Evolutionary conservation across 2,797 vertebrate species (phyloP).

Genomic region (Micromesistius poutassou): DNA sequence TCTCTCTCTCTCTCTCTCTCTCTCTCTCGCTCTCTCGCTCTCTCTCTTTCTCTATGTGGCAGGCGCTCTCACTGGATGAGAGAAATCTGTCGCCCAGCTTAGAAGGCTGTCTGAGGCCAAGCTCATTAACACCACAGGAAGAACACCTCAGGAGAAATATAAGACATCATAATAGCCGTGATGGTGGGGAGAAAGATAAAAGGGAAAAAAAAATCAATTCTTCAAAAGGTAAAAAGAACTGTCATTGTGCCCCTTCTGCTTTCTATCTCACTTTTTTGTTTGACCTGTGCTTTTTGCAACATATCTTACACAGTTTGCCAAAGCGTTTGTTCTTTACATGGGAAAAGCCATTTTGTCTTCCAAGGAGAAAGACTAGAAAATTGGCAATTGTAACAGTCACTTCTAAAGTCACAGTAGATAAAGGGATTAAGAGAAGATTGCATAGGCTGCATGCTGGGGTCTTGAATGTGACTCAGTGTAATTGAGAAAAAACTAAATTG

Average conservation of each 20-base stretch:
- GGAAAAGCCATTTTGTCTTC: background rate
- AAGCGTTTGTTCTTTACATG: slow-evolving; percentile 14
- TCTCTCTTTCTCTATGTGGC: background rate
- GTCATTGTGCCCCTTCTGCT: background rate
- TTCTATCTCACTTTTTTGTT: background rate
- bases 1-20: background rate
- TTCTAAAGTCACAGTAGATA: background rate
- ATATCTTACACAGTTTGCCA: background rate
- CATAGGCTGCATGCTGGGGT: background rate
- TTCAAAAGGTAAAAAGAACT: background rate
- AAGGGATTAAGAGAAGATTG: slow-evolving; percentile 1
- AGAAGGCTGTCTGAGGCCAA: background rate
- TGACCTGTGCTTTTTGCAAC: background rate
- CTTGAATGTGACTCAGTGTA: background rate
- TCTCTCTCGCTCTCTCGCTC: background rate
- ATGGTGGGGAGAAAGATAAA: background rate
- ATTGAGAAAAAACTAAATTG: background rate
- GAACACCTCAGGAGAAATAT: background rate
- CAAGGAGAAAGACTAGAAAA: background rate
- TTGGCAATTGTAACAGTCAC: background rate
- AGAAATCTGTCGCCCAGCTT: background rate
- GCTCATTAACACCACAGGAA: background rate
- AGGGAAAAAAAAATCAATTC: background rate
- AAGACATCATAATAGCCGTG: background rate
- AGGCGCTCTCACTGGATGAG: background rate